Percentiles rank a stretch among this genome's conserved stretches.
phyloP scores from a whole-genome alignment of 2,113 vertebrate species.

The Bujurquina vittata region DNA sequence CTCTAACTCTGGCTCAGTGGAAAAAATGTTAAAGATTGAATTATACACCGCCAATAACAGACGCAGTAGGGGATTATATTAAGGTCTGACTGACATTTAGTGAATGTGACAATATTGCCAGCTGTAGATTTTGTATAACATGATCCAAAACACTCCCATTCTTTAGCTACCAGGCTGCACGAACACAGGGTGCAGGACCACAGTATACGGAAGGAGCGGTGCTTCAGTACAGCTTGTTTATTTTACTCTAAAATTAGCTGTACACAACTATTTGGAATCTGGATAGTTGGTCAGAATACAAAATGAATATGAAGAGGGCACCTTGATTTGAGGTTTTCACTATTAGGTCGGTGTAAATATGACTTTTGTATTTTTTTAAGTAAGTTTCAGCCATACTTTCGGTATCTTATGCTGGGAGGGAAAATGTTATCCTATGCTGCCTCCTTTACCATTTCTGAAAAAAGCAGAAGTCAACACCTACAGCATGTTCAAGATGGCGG shows the following conservation, averaged over 20 bases:
- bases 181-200: neutral
- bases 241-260: neutral
- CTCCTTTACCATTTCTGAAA: no score
- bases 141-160: slow-evolving; percentile 8
- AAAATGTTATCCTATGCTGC: no score
- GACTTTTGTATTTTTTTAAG: neutral
- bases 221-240: no score
- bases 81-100: slow-evolving; percentile 61
- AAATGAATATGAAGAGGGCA: neutral
- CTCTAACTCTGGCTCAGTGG: slow-evolving; percentile 18
- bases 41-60: slow-evolving; percentile 58
- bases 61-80: slow-evolving; percentile 29
- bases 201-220: neutral
- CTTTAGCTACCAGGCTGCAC: neutral
- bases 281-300: neutral
- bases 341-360: neutral
- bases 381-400: neutral
- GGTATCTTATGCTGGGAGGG: neutral
- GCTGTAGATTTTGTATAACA: slow-evolving; percentile 32
- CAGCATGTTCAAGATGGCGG: neutral
- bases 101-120: slow-evolving; percentile 41
- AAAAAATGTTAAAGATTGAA: slow-evolving; percentile 57
- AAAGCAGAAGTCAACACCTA: no score
- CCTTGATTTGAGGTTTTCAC: neutral
- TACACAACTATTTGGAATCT: neutral